Evolutionary conservation across 2,888 invertebrate genomes (phyloP).

Genomic region (Pelosia muscerda): DNA sequence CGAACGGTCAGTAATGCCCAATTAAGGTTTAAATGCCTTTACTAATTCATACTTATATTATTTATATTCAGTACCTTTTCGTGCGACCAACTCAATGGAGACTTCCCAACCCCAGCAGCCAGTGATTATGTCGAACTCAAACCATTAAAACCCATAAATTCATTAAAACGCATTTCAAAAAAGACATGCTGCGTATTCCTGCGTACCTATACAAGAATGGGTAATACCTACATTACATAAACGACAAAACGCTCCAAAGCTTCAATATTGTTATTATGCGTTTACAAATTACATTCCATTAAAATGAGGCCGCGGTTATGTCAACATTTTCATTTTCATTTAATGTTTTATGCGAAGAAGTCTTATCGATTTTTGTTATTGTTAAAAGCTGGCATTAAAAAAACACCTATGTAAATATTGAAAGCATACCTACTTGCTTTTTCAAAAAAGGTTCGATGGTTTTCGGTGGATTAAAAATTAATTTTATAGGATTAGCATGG

Average conservation of each 20-base stretch:
- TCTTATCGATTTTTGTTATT: neutral
- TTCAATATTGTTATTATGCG: neutral
- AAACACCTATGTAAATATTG: too few species aligned
- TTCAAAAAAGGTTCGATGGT: too few species aligned
- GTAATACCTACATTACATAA: neutral
- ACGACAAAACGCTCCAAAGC: neutral
- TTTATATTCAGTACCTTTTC: neutral
- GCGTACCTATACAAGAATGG: neutral
- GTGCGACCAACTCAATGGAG: too few species aligned
- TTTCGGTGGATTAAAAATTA: neutral
- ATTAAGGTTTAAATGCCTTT: neutral
- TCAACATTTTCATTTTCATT: conserved; percentile 1
- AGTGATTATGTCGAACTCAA: too few species aligned
- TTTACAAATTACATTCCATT: neutral
- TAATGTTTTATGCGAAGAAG: neutral
- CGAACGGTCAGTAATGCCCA: too few species aligned
- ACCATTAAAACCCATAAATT: neutral
- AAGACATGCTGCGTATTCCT: neutral
- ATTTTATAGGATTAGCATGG: neutral
- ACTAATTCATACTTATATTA: neutral
- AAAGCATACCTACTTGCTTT: too few species aligned
- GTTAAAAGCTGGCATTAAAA: neutral
- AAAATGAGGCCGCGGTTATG: neutral
- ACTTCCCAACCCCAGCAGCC: too few species aligned
- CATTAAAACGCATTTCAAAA: too few species aligned